phyloP scores from a whole-genome alignment of 2,113 vertebrate species.

The Nerophis lumbriciformis region DNA sequence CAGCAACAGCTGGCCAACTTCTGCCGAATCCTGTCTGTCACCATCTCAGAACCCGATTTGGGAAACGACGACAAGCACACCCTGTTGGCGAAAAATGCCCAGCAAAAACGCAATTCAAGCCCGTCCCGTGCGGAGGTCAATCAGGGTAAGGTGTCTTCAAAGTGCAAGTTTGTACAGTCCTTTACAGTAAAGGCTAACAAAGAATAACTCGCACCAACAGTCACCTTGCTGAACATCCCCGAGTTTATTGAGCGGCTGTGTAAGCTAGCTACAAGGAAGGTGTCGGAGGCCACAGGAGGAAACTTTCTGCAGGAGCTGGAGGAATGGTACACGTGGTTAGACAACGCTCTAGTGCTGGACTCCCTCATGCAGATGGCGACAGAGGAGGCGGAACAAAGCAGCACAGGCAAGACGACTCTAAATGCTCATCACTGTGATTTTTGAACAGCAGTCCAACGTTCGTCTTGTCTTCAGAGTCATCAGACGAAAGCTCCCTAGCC shows the following conservation, averaged over 20 bases:
- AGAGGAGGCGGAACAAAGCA: conserved; percentile 92
- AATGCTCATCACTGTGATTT: not conserved
- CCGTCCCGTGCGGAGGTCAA: conserved; percentile 93
- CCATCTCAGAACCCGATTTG: conserved; percentile 93
- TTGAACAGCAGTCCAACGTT: not conserved
- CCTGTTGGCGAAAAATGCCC: conserved; percentile 91
- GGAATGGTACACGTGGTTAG: conserved; percentile 97
- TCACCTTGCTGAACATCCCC: conserved; percentile 91
- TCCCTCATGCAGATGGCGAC: conserved; percentile 94
- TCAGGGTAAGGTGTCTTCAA: conserved; percentile 76
- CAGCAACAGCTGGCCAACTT: conserved; percentile 98
- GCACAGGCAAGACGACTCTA: conserved; percentile 74
- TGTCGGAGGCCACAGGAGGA: conserved; percentile 87
- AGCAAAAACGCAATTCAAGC: conserved; percentile 85
- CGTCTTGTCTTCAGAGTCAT: conserved; percentile 74
- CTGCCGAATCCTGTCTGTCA: conserved; percentile 95
- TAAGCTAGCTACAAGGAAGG: conserved; percentile 91
- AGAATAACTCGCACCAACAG: conserved; percentile 54
- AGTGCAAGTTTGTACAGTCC: not conserved
- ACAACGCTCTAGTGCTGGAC: conserved; percentile 93
- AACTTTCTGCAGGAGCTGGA: conserved; percentile 94
- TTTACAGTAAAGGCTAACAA: not conserved
- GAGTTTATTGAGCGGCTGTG: conserved; percentile 94
- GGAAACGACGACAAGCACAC: conserved; percentile 98
- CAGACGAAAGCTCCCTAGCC: conserved; percentile 87